Conservation (phyloP, 2,888 invertebrate genomes). For the Eristalis tenax region DNA sequence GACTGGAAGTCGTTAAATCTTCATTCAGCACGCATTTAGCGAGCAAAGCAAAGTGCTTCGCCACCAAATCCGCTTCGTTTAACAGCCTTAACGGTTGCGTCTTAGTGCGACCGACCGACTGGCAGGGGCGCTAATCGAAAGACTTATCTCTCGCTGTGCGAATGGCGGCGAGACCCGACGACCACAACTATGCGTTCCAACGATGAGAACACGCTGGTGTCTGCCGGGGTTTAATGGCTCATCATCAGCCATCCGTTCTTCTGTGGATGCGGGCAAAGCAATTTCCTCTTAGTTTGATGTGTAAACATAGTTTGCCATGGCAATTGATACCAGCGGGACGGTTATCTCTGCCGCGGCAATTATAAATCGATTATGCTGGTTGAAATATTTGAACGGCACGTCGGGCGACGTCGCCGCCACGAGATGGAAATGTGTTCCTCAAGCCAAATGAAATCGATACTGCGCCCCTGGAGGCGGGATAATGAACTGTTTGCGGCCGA, state of each 20-base stretch:
- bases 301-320: slow-evolving; percentile 43
- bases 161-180: background rate
- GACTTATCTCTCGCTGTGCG: background rate
- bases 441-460: slow-evolving; percentile 38
- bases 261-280: slow-evolving; percentile 21
- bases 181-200: slow-evolving; percentile 24
- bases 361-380: slow-evolving; percentile 55
- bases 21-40: slow-evolving; percentile 8
- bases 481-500: slow-evolving; percentile 12
- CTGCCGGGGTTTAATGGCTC: slow-evolving; percentile 23
- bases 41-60: slow-evolving; percentile 24
- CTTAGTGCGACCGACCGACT: background rate
- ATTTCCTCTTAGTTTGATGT: slow-evolving; percentile 26
- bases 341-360: slow-evolving; percentile 39
- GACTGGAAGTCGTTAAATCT: slow-evolving; percentile 51
- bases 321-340: slow-evolving; percentile 45
- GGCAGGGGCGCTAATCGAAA: background rate
- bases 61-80: slow-evolving; percentile 32
- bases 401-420: background rate
- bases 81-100: slow-evolving; percentile 16
- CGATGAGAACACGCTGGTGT: background rate
- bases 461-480: slow-evolving; percentile 3
- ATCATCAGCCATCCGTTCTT: background rate
- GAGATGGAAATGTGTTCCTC: slow-evolving; percentile 14
- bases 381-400: background rate